A percentile compares a stretch with the other conserved stretches of the same genome.
Evolutionary conservation across 1,140 invertebrate species (phyloP).

Genomic region (Ericerus pela): DNA sequence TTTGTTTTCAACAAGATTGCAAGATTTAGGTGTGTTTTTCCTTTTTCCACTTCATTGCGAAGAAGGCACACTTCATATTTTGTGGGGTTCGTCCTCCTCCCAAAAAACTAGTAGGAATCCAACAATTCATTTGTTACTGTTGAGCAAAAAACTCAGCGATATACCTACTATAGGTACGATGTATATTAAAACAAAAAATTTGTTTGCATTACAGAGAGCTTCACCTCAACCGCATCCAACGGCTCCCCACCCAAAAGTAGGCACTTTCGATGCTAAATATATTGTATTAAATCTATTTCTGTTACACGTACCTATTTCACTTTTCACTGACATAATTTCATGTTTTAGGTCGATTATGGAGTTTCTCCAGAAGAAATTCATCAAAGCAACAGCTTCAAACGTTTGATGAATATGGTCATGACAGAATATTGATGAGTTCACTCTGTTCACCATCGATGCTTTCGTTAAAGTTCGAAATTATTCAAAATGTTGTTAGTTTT

Average conservation of each 20-base stretch:
- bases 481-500: background rate
- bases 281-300: background rate
- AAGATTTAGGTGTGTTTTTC: too few relatives aligned
- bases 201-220: slow-evolving; percentile 15
- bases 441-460: background rate
- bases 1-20: too few relatives aligned
- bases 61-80: too few relatives aligned
- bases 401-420: slow-evolving; percentile 77
- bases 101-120: too few relatives aligned
- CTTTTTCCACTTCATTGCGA: too few relatives aligned
- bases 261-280: background rate
- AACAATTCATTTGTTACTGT: too few relatives aligned
- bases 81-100: too few relatives aligned
- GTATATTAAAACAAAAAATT: background rate
- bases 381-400: slow-evolving; percentile 79
- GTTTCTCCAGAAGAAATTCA: slow-evolving; percentile 57
- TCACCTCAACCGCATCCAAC: slow-evolving; percentile 22
- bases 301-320: too few relatives aligned
- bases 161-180: background rate
- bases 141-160: too few relatives aligned
- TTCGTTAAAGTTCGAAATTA: background rate
- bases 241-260: slow-evolving; percentile 21
- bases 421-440: slow-evolving; percentile 42
- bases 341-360: slow-evolving; percentile 31
- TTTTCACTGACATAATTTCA: too few relatives aligned